Evolutionary conservation across 1,140 invertebrate species (phyloP), one percentile per base, ranked within the genome.

Genomic region (Drosophila ficusphila): DNA sequence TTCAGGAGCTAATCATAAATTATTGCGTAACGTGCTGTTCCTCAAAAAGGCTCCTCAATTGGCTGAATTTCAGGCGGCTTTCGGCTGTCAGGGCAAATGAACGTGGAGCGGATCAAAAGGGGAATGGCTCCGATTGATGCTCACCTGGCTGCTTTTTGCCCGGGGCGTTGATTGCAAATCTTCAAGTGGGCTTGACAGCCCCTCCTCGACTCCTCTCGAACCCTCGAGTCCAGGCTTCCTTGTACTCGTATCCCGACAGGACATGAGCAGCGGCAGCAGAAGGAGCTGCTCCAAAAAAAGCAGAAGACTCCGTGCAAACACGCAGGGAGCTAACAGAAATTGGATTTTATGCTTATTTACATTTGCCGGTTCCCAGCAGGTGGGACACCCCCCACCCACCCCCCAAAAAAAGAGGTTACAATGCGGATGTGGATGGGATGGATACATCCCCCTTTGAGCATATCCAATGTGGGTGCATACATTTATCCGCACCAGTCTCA

Each of bases 321-420:
- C 38, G 21, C 56, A 85, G 51, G 70, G 77, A 75, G 76, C 57
- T 33, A 48, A 42, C 51, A 38, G 41, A 86, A 83, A 86, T 85
- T 85, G 81, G 71, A 85, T 85, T 85, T 85, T 76, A 79, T 79
- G 71, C 79, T 85, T 85, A 85, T 79, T 85, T 86, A 85, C 71
- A 86, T 86, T 73, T 62, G 47, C 41, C 14, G 47, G 33, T 27
- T 46, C 23, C 53, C 70, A 54, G 64, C 48, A 67, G 56, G 61
- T 58, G 42, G 54, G 19, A 46, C 21, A 21, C 11, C 39, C 11
- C n/a, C 19, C n/a, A 29, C 41, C 21, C 18, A 7, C 39, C 11
- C n/a, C 19, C n/a, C 21, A 42, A 38, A 42, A 51, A 34, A 31
- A 49, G 19, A 54, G 65, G 49, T 69, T 68, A 68, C 61, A 23